phyloP scores from a whole-genome alignment of 2,113 vertebrate species.

The Tetrao urogallus region DNA sequence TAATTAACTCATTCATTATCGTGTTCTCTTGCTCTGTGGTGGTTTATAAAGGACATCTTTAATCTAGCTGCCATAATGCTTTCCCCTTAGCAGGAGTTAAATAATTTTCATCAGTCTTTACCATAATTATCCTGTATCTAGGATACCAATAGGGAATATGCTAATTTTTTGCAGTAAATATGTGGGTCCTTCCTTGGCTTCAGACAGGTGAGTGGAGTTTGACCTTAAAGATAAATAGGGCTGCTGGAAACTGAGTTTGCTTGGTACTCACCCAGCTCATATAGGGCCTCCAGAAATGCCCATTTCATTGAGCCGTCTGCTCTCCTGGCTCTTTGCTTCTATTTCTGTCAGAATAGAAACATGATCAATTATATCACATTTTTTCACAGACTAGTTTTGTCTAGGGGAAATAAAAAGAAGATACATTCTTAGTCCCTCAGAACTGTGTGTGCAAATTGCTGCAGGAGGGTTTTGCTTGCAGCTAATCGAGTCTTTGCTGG shows the following conservation, averaged over 20 bases:
- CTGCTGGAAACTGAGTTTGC: background rate
- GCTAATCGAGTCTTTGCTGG: background rate
- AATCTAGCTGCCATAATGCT: constrained; percentile 38
- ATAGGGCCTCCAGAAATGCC: background rate
- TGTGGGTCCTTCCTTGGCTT: background rate
- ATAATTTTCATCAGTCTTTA: constrained; percentile 41
- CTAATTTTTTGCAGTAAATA: constrained; percentile 12
- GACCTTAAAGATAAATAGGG: background rate
- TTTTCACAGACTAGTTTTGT: background rate
- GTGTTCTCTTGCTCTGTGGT: background rate
- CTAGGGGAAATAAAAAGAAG: background rate
- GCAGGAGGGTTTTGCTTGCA: background rate
- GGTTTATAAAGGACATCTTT: constrained; percentile 53
- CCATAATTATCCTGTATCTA: constrained; percentile 2
- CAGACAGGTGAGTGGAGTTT: background rate
- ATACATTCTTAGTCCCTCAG: background rate
- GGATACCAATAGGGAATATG: background rate
- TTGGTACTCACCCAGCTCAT: background rate
- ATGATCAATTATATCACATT: background rate
- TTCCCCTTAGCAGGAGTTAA: constrained; percentile 38
- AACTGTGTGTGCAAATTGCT: background rate
- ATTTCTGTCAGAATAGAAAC: background rate
- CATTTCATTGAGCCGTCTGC: background rate
- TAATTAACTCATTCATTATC: constrained; percentile 83
- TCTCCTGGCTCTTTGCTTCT: background rate